These are phyloP conservation scores for Mus minutoides DNA, from an alignment of 2,797 vertebrate genomes.

Conservation along the genomic window DNA sequence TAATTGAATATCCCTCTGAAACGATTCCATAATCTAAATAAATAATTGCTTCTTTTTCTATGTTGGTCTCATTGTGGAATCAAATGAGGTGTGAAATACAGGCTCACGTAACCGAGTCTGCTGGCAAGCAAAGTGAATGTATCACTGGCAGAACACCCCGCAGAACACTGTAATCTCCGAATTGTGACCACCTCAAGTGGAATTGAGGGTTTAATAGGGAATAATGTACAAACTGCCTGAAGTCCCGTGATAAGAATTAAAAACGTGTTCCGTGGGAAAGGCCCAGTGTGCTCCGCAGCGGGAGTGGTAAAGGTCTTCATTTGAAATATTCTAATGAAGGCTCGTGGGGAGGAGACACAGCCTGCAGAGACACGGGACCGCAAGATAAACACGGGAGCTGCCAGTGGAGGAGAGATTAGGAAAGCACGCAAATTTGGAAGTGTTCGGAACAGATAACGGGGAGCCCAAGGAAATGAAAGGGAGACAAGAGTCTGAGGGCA, in stretches of 20 bases:
- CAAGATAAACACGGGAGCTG: conserved; percentile 56
- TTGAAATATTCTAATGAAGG: conserved; percentile 85
- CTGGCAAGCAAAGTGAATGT: conserved; percentile 76
- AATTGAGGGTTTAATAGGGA: conserved; percentile 86
- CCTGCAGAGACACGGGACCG: conserved; percentile 72
- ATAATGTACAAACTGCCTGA: conserved; percentile 86
- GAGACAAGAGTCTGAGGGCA: rapidly evolving
- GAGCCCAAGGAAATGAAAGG: background rate
- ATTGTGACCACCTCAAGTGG: conserved; percentile 84
- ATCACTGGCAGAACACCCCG: conserved; percentile 76
- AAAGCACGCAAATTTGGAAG: conserved; percentile 80
- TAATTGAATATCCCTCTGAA: conserved; percentile 27
- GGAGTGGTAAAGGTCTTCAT: conserved; percentile 84
- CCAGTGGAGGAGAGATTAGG: conserved; percentile 70
- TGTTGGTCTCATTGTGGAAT: conserved; percentile 72
- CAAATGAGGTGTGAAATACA: conserved; percentile 82
- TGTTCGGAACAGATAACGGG: conserved; percentile 25
- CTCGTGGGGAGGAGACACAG: conserved; percentile 76
- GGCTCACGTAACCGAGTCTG: conserved; percentile 47
- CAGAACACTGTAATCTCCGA: conserved; percentile 81
- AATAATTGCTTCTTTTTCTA: conserved; percentile 74
- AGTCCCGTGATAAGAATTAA: conserved; percentile 84
- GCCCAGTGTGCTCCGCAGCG: conserved; percentile 61
- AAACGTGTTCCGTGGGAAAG: conserved; percentile 70
- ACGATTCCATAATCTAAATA: conserved; percentile 66